phyloP scores from a whole-genome alignment of 2,888 invertebrate genomes.

The Cephonodes hylas region DNA sequence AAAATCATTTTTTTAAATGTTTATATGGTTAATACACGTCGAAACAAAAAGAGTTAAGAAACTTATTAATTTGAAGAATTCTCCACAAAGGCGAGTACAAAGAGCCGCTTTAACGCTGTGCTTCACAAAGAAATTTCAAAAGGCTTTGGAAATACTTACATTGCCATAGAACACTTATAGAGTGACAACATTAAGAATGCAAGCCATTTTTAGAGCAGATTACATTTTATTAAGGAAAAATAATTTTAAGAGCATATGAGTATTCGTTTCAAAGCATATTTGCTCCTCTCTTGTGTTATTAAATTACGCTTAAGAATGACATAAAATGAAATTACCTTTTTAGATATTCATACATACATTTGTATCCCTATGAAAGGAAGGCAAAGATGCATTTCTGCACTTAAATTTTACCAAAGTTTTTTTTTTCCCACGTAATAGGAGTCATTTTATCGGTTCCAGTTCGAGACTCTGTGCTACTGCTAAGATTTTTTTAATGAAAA shows the following conservation, averaged over 20 bases:
- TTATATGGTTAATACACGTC: neutral
- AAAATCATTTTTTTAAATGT: neutral
- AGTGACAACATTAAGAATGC: neutral
- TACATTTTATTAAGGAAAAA: neutral
- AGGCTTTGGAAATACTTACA: slow-evolving; percentile 33
- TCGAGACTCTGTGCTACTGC: no score
- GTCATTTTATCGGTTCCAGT: no score
- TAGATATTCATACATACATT: no score
- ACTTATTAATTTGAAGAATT: slow-evolving; percentile 3
- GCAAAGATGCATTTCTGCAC: no score
- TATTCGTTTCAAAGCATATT: neutral
- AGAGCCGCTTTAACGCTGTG: slow-evolving; percentile 41
- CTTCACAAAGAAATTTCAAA: slow-evolving; percentile 29
- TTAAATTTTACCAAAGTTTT: no score
- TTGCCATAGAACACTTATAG: slow-evolving; percentile 13
- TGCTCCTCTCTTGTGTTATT: neutral
- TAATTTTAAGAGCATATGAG: neutral
- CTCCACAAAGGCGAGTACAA: slow-evolving; percentile 21
- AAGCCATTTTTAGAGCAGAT: neutral
- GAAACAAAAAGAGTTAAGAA: neutral
- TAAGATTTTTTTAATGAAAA: no score
- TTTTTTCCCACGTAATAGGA: no score
- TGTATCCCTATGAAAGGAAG: no score
- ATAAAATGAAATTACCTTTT: no score
- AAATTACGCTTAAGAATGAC: no score